Evolutionary conservation across 1,140 invertebrate genomes (phyloP).

Genomic region (Chelonus insularis): DNA sequence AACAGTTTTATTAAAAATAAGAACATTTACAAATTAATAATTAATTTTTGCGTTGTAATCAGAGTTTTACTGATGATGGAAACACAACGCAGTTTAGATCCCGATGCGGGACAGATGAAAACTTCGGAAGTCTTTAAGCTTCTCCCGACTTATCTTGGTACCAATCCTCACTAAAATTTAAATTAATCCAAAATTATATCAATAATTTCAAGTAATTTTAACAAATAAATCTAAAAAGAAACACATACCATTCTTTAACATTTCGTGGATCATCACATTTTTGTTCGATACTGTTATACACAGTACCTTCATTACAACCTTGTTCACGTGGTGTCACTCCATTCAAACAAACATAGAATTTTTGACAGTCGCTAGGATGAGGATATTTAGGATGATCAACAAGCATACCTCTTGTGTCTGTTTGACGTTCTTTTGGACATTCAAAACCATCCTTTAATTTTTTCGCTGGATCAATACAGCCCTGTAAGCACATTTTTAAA

Average conservation of each 20-base stretch:
- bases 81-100: slow-evolving; percentile 35
- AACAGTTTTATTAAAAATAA: slow-evolving; percentile 25
- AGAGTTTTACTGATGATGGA: slow-evolving; percentile 9
- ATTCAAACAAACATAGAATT: slow-evolving; percentile 87
- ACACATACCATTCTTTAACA: slow-evolving; percentile 76
- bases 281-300: slow-evolving; percentile 81
- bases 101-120: slow-evolving; percentile 52
- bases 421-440: slow-evolving; percentile 72
- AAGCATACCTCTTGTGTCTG: slow-evolving; percentile 70
- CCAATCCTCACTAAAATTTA: slow-evolving; percentile 77
- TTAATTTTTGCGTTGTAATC: not conserved
- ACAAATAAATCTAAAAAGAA: too few relatives aligned
- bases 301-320: slow-evolving; percentile 81
- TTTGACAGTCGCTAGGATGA: slow-evolving; percentile 84
- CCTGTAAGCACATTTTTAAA: too few relatives aligned
- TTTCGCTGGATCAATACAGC: slow-evolving; percentile 58
- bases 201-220: too few relatives aligned
- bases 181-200: slow-evolving; percentile 28
- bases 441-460: slow-evolving; percentile 79
- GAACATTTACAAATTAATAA: slow-evolving; percentile 18
- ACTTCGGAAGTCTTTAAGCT: slow-evolving; percentile 26
- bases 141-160: slow-evolving; percentile 71
- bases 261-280: slow-evolving; percentile 85
- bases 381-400: slow-evolving; percentile 86
- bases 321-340: slow-evolving; percentile 82